Evolutionary conservation across 1,140 invertebrate species (phyloP), one percentile per base, ranked within the genome.

Genomic region (Maconellicoccus hirsutus): DNA sequence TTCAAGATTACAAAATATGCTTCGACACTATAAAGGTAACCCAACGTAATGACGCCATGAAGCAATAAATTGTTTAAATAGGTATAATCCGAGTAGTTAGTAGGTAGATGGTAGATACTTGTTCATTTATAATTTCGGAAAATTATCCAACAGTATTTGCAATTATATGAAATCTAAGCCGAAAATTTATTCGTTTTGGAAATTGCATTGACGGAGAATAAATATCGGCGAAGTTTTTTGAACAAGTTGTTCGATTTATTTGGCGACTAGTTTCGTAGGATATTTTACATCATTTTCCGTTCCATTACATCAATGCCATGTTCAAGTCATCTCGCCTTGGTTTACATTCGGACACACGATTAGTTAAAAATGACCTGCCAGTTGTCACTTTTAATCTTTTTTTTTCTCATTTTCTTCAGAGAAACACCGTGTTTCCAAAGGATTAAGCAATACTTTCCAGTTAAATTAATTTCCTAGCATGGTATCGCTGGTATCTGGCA

Each of bases 351-450:
- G 42, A 52, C 42, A 52, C 12, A 52, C 42, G 42, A 52, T 52
- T 52, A 52, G 42, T 52, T 52, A 52, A 52, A 52, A 52, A 52
- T 52, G 42, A 52, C 42, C 42, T 52, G 42, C 42, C 42, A 52
- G 42, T 52, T 52, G 42, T 52, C 42, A 52, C 42, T 52, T 52
- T 16, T 52, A 52, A 52, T 52, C 42, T 52, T 52, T 52, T 52
- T n/a, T 52, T 52, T 16, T 19, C 42, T 19, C n/a, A 16, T 52
- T 16, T 52, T 52, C 12, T 52, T 3, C 6, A 52, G n/a, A 52
- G 12, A 16, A 52, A 52, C 42, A 16, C 42, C 42, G n/a, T 3
- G 10, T 52, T 52, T 52, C 42, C 42, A 16, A 52, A 14, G 42
- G 42, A 52, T 52, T 52, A 16, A 52, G 42, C 42, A 52, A 52